phyloP scores from a whole-genome alignment of 2,113 vertebrate genomes.

The Rhinogobius similis region DNA sequence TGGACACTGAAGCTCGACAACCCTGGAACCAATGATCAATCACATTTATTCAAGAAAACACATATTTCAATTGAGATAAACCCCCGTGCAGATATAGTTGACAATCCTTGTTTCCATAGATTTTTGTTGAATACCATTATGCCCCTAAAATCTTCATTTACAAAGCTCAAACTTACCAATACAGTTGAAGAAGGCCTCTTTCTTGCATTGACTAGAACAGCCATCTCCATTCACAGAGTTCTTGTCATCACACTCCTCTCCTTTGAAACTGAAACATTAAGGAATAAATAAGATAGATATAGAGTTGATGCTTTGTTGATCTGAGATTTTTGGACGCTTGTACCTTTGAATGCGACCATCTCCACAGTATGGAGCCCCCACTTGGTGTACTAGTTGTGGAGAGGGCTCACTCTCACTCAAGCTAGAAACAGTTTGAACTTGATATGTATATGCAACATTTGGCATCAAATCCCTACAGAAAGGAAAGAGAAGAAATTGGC shows the following conservation, averaged over 20 bases:
- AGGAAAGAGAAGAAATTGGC: constrained; percentile 6
- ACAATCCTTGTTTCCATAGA: too few relatives aligned
- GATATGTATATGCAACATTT: constrained; percentile 83
- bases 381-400: constrained; percentile 80
- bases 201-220: constrained; percentile 91
- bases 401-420: constrained; percentile 87
- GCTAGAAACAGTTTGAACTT: constrained; percentile 83
- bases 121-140: too few relatives aligned
- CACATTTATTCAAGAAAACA: too few relatives aligned
- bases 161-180: constrained; percentile 82
- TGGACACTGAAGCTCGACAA: too few relatives aligned
- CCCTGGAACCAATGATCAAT: too few relatives aligned
- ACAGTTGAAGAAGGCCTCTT: constrained; percentile 94
- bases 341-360: constrained; percentile 94
- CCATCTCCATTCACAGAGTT: constrained; percentile 93
- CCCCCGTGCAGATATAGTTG: too few relatives aligned
- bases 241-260: constrained; percentile 95
- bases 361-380: constrained; percentile 91
- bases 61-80: too few relatives aligned
- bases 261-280: constrained; percentile 79
- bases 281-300: neutral
- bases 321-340: neutral
- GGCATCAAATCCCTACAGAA: constrained; percentile 80
- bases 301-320: neutral
- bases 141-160: too few relatives aligned